These are phyloP conservation scores for Spea bombifrons DNA, from an alignment of 2,113 vertebrate species.

Conservation along the genomic window DNA sequence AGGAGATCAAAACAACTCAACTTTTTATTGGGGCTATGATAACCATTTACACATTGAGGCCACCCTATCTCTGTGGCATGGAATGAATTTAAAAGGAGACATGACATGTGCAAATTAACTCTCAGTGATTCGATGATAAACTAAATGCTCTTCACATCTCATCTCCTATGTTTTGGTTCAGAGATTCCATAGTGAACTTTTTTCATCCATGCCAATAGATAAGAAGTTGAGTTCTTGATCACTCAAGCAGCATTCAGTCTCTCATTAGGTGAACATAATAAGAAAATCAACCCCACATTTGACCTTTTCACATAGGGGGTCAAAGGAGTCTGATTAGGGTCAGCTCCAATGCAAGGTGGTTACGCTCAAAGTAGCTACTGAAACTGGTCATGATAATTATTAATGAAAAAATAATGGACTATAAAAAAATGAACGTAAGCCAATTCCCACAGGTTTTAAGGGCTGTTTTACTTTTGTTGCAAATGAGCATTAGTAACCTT, in stretches of 20 bases:
- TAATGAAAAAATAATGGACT: neutral
- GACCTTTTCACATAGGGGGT: slow-evolving; percentile 3
- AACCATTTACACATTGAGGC: no score
- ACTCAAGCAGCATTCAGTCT: slow-evolving; percentile 15
- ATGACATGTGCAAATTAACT: slow-evolving; percentile 38
- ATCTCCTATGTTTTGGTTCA: slow-evolving; percentile 50
- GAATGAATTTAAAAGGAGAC: no score
- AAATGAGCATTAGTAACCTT: no score
- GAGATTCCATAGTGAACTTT: slow-evolving; percentile 40
- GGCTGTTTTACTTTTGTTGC: no score
- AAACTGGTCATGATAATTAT: slow-evolving; percentile 1
- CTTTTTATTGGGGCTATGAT: no score
- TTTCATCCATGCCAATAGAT: slow-evolving; percentile 26
- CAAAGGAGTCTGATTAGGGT: slow-evolving; percentile 8
- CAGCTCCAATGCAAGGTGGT: neutral
- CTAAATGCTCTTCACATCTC: slow-evolving; percentile 46
- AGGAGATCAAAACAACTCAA: no score
- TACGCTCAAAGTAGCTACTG: slow-evolving; percentile 13
- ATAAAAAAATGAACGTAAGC: neutral
- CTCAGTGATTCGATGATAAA: slow-evolving; percentile 52
- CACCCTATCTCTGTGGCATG: no score
- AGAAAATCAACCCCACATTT: neutral
- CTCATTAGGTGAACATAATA: slow-evolving; percentile 17
- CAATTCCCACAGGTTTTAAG: no score
- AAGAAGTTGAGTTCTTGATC: neutral